Evolutionary conservation across 1,140 invertebrate species (phyloP), one percentile per base, ranked within the genome.

Genomic region (Penaeus vannamei): DNA sequence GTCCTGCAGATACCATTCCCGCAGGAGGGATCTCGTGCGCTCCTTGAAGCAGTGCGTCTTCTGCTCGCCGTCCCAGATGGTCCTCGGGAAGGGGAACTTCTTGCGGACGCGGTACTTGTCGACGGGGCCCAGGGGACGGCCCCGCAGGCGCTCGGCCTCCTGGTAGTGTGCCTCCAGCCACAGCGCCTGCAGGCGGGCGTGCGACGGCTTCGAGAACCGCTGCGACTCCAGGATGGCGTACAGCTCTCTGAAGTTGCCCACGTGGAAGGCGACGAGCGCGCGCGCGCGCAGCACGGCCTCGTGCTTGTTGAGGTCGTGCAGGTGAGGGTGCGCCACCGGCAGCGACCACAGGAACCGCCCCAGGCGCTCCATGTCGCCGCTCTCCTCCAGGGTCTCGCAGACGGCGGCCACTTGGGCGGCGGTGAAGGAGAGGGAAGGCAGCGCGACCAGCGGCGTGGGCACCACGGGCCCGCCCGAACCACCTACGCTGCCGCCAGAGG

Each of bases 21-120:
- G 94, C 84, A 99, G 94, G 84, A 99, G 94, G 92, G 97, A 97
- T 87, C 99, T 94, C 90, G 99, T 99, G 62, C 99, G 94, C 94
- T 99, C 99, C 93, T 99, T 99, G 94, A 99, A 99, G 93, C 99
- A 99, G 93, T 99, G 99, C n/a, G 98, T 99, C 94, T 99, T 99
- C 94, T 99, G 99, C 92, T 99, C 99, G n/a, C 99, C 99, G 93
- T 99, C 99, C 99, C 98, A 99, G 91, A 99, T 99, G 2, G 99
- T 99, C 77, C 98, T 94, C 46, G 99, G 99, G 92, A 99, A 93
- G 0, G 99, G 99, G 92, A 98, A 99, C 96, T 99, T 99, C 96
- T 99, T 99, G 20, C 97, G 94, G 0, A 99, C 98, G n/a, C 99
- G 94, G 94, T 99, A 99, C 93, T 99, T 99, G 94, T 99, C 99